These are phyloP conservation scores for Xyliphius kryptos DNA, from an alignment of 2,113 vertebrate species.

Conservation along the genomic window DNA sequence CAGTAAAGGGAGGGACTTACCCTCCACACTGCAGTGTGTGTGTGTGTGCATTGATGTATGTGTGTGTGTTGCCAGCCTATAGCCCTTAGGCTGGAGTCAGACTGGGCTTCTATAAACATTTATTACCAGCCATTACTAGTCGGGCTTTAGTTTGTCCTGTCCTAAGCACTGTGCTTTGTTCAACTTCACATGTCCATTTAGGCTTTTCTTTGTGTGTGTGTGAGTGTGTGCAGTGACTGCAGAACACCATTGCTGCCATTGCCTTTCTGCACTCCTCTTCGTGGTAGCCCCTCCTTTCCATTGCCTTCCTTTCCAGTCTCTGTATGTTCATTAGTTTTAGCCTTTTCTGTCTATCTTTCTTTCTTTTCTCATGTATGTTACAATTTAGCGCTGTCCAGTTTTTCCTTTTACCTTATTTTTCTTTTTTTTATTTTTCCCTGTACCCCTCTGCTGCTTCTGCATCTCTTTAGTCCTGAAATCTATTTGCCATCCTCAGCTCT, in stretches of 20 bases:
- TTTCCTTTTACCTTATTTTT: slow-evolving; percentile 21
- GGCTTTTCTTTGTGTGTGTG: not conserved
- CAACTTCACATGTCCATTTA: not conserved
- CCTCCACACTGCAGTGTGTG: slow-evolving; percentile 41
- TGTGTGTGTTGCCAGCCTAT: too few relatives aligned
- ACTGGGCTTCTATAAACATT: too few relatives aligned
- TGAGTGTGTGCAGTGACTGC: slow-evolving; percentile 6
- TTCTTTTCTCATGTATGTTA: too few relatives aligned
- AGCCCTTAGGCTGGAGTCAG: too few relatives aligned
- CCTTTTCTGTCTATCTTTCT: not conserved
- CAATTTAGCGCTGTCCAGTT: slow-evolving; percentile 20
- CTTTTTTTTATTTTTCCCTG: too few relatives aligned
- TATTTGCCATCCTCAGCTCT: too few relatives aligned
- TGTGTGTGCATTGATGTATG: slow-evolving; percentile 7
- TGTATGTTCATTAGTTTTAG: not conserved
- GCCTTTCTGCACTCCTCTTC: slow-evolving; percentile 12
- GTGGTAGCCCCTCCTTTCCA: not conserved
- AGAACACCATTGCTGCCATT: slow-evolving; percentile 1
- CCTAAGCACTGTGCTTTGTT: too few relatives aligned
- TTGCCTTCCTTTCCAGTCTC: slow-evolving; percentile 7
- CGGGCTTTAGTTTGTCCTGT: too few relatives aligned
- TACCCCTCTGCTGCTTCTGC: too few relatives aligned
- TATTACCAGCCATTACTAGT: too few relatives aligned
- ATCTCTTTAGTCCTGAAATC: too few relatives aligned
- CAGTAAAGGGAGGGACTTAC: slow-evolving; percentile 42